Evolutionary conservation across 2,797 vertebrate species (phyloP), one percentile per base, ranked within the genome.

Genomic region (Karalla daura): DNA sequence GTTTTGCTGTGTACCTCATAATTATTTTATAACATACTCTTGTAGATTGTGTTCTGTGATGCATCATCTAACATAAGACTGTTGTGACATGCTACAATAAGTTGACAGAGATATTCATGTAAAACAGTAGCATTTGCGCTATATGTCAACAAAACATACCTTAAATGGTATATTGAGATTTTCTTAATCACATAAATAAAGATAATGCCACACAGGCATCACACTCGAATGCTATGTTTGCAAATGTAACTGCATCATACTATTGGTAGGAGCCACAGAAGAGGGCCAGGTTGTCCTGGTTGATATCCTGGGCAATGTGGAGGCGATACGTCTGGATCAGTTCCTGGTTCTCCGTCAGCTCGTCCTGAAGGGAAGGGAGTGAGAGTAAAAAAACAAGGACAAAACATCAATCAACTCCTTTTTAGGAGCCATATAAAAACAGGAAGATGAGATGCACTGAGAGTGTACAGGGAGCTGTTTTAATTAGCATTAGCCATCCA

Each of bases 321-420:
- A 98, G 94, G 75, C 96, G 94, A 90, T 99, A 99, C 1, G 96
- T 98, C 88, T 99, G 97, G 89, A 98, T 96, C 88, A 99, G 90
- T 86, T 99, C 97, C 88, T 95, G 90, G 87, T 99, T 99, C 53
- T 97, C 96, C 4, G 96, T 96, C 65, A 98, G 92, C 77, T 99
- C 98, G 44, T 99, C 97, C 98, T 99, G 81, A n/a, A n/a, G 2
- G 7, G 36, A 54, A 39, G 2, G 55, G 21, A 53, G 7, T 4
- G 40, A 27, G 17, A 56, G 24, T 13, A 45, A 30, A 15, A 10
- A 41, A 18, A 52, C 12, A 21, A 20, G 2, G 36, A 10, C 2
- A 12, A 55, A 24, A 63, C 0, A 12, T n/a, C 6, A 21, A 47
- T 21, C 30, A 1, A 12, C 17, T 35, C 23, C 25, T 10, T 27